Evolutionary conservation across 1,140 invertebrate genomes (phyloP).

Genomic region (Drosophila subpulchrella): DNA sequence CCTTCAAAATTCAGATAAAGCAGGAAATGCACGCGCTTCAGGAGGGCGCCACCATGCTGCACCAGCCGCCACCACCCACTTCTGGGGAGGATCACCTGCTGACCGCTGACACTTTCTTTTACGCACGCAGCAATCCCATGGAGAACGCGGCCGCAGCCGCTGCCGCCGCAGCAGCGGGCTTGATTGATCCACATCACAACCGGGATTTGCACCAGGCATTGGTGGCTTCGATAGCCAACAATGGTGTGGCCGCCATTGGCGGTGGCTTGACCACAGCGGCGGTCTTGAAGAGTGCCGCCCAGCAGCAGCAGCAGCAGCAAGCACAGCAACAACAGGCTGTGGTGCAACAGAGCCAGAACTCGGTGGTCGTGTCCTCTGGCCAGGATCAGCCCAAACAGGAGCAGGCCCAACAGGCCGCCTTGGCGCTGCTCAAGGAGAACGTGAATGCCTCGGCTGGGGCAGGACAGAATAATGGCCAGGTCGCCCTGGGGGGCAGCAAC

Average conservation of each 20-base stretch:
- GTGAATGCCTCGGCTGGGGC: constrained; percentile 52
- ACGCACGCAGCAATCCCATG: constrained; percentile 85
- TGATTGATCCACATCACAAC: constrained; percentile 86
- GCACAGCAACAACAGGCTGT: not conserved
- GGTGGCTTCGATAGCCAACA: constrained; percentile 86
- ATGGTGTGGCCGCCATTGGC: constrained; percentile 79
- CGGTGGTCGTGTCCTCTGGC: constrained; percentile 20
- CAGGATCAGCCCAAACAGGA: constrained; percentile 70
- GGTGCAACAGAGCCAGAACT: constrained; percentile 45
- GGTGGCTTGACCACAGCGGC: constrained; percentile 75
- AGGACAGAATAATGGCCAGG: constrained; percentile 45
- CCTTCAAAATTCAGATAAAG: constrained; percentile 76
- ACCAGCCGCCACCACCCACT: constrained; percentile 47
- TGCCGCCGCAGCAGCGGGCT: constrained; percentile 77
- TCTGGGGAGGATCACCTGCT: constrained; percentile 52
- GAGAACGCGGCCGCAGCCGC: constrained; percentile 85
- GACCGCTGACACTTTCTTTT: constrained; percentile 69
- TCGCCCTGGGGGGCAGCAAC: constrained; percentile 39
- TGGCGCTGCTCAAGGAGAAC: constrained; percentile 69
- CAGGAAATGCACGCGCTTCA: constrained; percentile 76
- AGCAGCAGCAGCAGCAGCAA: constrained; percentile 17
- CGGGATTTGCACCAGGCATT: constrained; percentile 87
- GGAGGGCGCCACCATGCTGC: constrained; percentile 80
- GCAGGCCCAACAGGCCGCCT: constrained; percentile 77
- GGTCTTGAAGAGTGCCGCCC: constrained; percentile 74